Evolutionary conservation across 2,113 vertebrate species (phyloP).

Genomic region (Colinus virginianus): DNA sequence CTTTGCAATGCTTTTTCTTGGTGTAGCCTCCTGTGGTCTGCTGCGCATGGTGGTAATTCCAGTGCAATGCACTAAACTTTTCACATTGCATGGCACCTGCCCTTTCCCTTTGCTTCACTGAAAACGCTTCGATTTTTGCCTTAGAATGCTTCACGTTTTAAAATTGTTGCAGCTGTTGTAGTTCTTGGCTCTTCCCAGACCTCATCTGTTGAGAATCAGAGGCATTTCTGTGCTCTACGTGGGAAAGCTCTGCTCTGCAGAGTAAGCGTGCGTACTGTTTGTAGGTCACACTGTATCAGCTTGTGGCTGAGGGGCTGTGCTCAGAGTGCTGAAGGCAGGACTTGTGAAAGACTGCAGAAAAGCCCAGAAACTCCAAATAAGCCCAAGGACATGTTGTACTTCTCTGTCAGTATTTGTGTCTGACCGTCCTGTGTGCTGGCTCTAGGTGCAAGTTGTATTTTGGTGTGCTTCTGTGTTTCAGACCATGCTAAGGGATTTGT

Average conservation of each 20-base stretch:
- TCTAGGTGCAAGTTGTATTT: neutral
- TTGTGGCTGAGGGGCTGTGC: neutral
- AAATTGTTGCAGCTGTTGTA: neutral
- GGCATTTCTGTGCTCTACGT: neutral
- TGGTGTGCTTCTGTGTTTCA: neutral
- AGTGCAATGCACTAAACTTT: neutral
- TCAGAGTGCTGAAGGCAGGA: neutral
- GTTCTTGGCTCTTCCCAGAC: neutral
- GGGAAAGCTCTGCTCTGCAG: neutral
- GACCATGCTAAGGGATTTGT: neutral
- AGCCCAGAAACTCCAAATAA: neutral
- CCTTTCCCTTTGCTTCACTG: neutral
- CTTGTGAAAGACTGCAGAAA: neutral
- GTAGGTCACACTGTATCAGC: neutral
- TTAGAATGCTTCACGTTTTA: neutral
- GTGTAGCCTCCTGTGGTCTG: neutral
- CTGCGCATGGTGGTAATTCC: neutral
- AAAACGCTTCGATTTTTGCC: neutral
- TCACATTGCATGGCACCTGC: constrained; percentile 22
- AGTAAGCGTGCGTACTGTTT: rapidly evolving
- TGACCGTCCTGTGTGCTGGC: neutral
- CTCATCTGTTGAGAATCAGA: neutral
- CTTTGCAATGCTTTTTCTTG: constrained; percentile 35
- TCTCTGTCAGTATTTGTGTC: neutral
- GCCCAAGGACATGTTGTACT: neutral